These are phyloP conservation scores for Conomelus anceps DNA, from an alignment of 2,888 invertebrate species.

Conservation along the genomic window DNA sequence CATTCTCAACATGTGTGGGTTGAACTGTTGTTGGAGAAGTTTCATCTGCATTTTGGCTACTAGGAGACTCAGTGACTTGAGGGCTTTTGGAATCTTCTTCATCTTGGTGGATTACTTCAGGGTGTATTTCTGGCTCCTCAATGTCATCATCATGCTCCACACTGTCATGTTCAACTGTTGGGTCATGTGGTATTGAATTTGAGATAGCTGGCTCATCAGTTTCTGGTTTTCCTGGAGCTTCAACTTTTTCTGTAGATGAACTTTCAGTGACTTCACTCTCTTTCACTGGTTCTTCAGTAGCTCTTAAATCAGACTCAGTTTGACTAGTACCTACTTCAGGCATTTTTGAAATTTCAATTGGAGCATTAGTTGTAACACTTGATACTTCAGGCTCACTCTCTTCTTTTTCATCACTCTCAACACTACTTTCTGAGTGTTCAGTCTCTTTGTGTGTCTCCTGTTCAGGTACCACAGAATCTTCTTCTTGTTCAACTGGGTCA, in stretches of 20 bases:
- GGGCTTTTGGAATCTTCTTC: background rate
- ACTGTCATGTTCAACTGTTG: conserved; percentile 5
- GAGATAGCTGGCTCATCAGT: conserved; percentile 8
- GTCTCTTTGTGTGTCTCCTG: background rate
- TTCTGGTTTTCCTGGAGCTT: conserved; percentile 20
- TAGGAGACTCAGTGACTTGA: background rate
- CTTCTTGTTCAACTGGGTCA: background rate
- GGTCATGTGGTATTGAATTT: conserved; percentile 8
- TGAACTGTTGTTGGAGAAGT: background rate
- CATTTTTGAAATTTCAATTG: background rate
- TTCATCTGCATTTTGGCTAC: background rate
- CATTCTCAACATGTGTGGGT: background rate
- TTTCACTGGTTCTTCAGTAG: background rate
- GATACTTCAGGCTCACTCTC: background rate
- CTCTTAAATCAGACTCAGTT: background rate
- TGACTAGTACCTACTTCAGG: background rate
- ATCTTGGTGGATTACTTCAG: background rate
- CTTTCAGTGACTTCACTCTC: background rate
- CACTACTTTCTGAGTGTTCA: background rate
- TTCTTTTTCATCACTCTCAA: background rate
- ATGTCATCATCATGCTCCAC: background rate
- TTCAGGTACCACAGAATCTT: background rate
- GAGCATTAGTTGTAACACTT: background rate
- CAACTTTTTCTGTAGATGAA: background rate
- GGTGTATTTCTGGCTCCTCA: background rate